These are phyloP conservation scores for Operophtera brumata DNA, from an alignment of 2,888 invertebrate species.

Conservation along the genomic window DNA sequence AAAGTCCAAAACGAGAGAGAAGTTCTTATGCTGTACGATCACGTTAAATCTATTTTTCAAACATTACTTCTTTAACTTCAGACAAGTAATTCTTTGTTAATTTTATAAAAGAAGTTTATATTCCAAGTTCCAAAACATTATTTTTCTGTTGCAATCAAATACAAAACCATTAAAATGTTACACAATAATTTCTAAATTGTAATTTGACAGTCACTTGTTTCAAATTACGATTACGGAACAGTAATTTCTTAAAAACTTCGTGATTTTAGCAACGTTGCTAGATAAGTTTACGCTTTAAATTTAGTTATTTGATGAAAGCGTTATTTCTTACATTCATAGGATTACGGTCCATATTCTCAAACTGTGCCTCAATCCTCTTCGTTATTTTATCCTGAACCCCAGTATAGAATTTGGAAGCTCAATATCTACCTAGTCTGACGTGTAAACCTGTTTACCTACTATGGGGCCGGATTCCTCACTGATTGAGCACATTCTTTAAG, in stretches of 20 bases:
- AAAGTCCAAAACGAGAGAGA: slow-evolving; percentile 4
- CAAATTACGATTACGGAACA: slow-evolving; percentile 29
- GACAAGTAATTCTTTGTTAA: background rate
- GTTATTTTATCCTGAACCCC: background rate
- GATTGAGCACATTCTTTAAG: background rate
- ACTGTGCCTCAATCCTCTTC: no score
- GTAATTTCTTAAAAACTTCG: slow-evolving; percentile 14
- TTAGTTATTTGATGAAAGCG: no score
- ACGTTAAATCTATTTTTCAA: background rate
- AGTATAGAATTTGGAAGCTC: background rate
- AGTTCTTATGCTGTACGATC: background rate
- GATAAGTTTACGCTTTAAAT: background rate
- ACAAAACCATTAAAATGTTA: slow-evolving; percentile 21
- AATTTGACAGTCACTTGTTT: slow-evolving; percentile 32
- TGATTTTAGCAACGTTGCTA: slow-evolving; percentile 19
- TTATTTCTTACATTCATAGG: background rate
- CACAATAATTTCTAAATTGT: slow-evolving; percentile 27
- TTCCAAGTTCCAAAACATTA: slow-evolving; percentile 20
- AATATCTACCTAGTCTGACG: background rate
- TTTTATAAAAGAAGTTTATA: background rate
- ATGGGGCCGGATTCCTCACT: slow-evolving; percentile 1
- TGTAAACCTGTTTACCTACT: slow-evolving; percentile 1
- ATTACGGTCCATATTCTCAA: background rate
- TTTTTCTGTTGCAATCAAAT: slow-evolving; percentile 17
- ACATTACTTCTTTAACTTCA: background rate